A percentile compares a stretch with the other conserved stretches of the same genome.
phyloP scores from a whole-genome alignment of 2,888 invertebrate species.

The Ennomos quercinarius region DNA sequence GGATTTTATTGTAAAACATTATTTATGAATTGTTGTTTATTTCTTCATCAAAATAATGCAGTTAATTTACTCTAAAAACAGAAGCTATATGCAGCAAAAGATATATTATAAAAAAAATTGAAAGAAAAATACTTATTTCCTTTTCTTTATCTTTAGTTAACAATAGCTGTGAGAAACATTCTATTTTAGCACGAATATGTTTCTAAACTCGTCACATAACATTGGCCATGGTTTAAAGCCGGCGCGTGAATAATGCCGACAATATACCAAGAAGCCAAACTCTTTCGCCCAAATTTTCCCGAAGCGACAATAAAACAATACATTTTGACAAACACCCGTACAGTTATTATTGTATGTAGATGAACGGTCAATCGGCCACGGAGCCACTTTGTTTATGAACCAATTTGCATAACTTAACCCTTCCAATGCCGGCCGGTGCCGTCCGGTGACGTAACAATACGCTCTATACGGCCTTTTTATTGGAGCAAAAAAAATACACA shows the following conservation, averaged over 20 bases:
- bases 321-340: conserved; percentile 53
- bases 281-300: conserved; percentile 37
- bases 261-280: conserved; percentile 32
- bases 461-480: conserved; percentile 59
- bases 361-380: conserved; percentile 53
- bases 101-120: too few species aligned
- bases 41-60: too few species aligned
- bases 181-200: neutral
- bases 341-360: conserved; percentile 53
- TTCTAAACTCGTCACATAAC: neutral
- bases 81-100: too few species aligned
- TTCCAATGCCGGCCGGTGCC: conserved; percentile 47
- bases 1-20: too few species aligned
- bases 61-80: too few species aligned
- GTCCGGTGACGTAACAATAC: conserved; percentile 56
- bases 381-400: conserved; percentile 65
- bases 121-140: too few species aligned
- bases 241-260: conserved; percentile 15
- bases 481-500: conserved; percentile 72
- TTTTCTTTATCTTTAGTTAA: too few species aligned
- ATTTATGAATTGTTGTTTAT: too few species aligned
- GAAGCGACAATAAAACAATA: conserved; percentile 43
- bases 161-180: too few species aligned
- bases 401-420: conserved; percentile 83
- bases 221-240: conserved; percentile 4